Evolutionary conservation across 2,797 vertebrate species (phyloP).

Genomic region (Leptodactylus fallax): DNA sequence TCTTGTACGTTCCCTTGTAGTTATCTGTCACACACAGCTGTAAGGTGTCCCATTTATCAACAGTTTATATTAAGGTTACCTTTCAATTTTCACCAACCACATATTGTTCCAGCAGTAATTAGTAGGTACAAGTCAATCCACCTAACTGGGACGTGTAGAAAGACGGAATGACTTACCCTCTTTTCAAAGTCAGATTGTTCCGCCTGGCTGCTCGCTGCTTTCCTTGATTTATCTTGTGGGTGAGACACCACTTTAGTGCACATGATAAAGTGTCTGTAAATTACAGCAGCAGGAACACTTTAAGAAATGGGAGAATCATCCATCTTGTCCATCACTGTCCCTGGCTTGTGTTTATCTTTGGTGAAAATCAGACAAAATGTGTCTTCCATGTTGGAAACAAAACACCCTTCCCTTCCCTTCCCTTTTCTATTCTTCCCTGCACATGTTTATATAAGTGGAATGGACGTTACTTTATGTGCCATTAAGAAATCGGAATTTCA

Average conservation of each 20-base stretch:
- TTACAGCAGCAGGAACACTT: constrained; percentile 38
- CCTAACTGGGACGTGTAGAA: constrained; percentile 8
- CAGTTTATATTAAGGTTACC: constrained; percentile 32
- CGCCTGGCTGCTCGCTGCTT: constrained; percentile 18
- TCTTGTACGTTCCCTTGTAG: constrained; percentile 32
- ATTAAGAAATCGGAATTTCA: background rate
- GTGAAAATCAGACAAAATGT: constrained; percentile 21
- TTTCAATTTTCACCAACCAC: constrained; percentile 53
- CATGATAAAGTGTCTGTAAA: constrained; percentile 43
- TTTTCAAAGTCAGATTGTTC: constrained; percentile 40
- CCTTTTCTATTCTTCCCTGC: background rate
- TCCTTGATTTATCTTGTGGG: constrained; percentile 40
- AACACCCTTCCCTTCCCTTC: no score
- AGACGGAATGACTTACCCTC: constrained; percentile 41
- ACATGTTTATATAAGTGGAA: background rate
- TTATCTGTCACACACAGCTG: constrained; percentile 48
- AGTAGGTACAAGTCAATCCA: constrained; percentile 32
- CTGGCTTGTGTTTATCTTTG: constrained; percentile 3
- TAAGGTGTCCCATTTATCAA: constrained; percentile 36
- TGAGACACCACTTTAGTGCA: constrained; percentile 31
- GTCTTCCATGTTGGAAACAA: background rate
- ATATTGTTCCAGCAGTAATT: constrained; percentile 41
- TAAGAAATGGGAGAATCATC: constrained; percentile 36
- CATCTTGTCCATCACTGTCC: constrained; percentile 21
- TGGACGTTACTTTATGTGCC: background rate